These are phyloP conservation scores for Schizaphis graminum DNA, from an alignment of 2,888 invertebrate species.

Conservation along the genomic window DNA sequence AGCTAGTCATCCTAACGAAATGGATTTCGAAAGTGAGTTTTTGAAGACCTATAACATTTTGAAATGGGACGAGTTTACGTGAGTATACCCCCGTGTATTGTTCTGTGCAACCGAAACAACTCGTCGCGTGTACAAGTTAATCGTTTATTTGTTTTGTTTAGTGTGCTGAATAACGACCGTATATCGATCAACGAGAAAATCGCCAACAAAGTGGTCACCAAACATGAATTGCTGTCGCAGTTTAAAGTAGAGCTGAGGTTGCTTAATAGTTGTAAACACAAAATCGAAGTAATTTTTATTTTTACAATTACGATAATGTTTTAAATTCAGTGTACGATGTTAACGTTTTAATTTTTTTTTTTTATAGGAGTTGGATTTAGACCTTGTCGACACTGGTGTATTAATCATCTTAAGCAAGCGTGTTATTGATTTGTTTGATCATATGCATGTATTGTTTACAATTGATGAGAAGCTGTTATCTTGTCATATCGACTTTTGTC, in stretches of 20 bases:
- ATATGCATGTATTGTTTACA: background rate
- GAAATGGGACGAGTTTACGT: background rate
- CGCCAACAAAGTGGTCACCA: background rate
- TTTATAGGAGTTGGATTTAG: background rate
- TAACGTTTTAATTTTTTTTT: background rate
- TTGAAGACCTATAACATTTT: background rate
- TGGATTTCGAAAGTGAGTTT: background rate
- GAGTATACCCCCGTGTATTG: background rate
- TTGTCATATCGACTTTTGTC: background rate
- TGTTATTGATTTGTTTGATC: background rate
- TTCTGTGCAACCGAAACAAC: background rate
- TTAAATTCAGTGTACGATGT: background rate
- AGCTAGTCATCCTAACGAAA: background rate
- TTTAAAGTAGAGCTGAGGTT: background rate
- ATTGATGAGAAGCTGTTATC: background rate
- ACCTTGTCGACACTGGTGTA: background rate
- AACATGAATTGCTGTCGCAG: background rate
- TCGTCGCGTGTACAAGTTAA: background rate
- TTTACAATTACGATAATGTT: background rate
- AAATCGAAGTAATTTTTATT: slow-evolving; percentile 20
- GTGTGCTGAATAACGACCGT: background rate
- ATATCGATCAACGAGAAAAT: background rate
- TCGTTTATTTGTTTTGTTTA: background rate
- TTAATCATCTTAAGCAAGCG: background rate
- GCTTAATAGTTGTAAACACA: background rate